Conservation (phyloP, 2,113 vertebrate species). For the Ciconia boyciana region DNA sequence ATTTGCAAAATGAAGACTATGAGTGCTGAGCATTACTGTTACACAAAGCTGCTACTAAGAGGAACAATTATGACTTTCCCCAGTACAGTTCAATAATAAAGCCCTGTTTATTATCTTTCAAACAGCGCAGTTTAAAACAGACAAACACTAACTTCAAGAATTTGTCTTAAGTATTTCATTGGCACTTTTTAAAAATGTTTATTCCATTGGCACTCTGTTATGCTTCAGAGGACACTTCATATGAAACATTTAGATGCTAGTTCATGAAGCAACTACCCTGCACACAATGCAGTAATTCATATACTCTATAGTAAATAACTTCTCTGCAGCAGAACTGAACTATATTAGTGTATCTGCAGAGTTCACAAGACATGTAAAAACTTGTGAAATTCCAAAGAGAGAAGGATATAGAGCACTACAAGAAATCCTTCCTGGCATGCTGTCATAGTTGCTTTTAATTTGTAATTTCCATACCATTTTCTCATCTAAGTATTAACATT, state of each 20-base stretch:
- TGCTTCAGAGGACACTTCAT: neutral
- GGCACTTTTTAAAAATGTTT: neutral
- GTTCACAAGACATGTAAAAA: neutral
- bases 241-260: neutral
- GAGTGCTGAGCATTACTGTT: neutral
- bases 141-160: neutral
- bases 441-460: slow-evolving; percentile 36
- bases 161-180: neutral
- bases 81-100: neutral
- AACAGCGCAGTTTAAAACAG: neutral
- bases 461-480: slow-evolving; percentile 32
- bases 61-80: neutral
- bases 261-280: neutral
- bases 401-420: neutral
- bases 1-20: neutral
- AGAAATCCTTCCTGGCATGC: neutral
- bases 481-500: neutral
- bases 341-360: neutral
- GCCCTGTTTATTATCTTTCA: neutral
- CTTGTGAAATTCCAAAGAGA: neutral
- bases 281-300: neutral
- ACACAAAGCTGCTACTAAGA: neutral
- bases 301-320: neutral
- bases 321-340: neutral
- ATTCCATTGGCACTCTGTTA: neutral